phyloP scores from a whole-genome alignment of 2,888 invertebrate genomes.

The Rhingia rostrata region DNA sequence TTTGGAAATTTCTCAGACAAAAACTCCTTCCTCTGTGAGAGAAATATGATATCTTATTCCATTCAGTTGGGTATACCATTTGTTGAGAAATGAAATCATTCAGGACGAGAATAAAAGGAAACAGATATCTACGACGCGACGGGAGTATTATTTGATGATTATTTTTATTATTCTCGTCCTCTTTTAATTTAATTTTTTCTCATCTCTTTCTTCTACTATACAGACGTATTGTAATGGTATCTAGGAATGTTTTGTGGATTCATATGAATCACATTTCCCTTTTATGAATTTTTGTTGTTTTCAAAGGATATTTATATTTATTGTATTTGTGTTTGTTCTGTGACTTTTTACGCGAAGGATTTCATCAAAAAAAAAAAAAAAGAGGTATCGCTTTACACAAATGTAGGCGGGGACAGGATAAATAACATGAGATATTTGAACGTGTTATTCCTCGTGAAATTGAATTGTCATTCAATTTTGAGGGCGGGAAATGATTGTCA shows the following conservation, averaged over 20 bases:
- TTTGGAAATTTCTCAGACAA: slow-evolving; percentile 5
- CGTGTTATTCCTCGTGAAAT: slow-evolving; percentile 39
- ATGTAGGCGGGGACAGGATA: slow-evolving; percentile 5
- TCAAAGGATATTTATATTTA: slow-evolving; percentile 33
- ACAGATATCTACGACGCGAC: slow-evolving; percentile 14
- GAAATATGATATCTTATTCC: slow-evolving; percentile 47
- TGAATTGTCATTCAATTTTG: slow-evolving; percentile 44
- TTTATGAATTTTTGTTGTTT: slow-evolving; percentile 6
- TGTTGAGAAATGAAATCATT: slow-evolving; percentile 15
- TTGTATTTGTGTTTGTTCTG: slow-evolving; percentile 46
- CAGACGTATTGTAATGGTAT: neutral
- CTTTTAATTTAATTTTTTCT: slow-evolving; percentile 60
- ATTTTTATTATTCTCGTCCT: slow-evolving; percentile 57
- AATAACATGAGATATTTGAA: slow-evolving; percentile 38
- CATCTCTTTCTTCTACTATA: slow-evolving; percentile 1
- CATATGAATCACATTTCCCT: slow-evolving; percentile 48
- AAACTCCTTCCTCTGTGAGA: neutral
- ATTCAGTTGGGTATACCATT: neutral
- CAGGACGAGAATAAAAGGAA: slow-evolving; percentile 16
- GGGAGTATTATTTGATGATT: slow-evolving; percentile 53
- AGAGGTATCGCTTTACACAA: slow-evolving; percentile 45
- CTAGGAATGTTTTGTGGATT: slow-evolving; percentile 13
- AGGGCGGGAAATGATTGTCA: neutral
- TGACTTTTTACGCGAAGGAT: slow-evolving; percentile 63
- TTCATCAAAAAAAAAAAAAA: slow-evolving; percentile 1